Percentiles rank a stretch among this genome's conserved stretches.
Evolutionary conservation across 2,113 vertebrate species (phyloP).

Genomic region (Nipponia nippon): DNA sequence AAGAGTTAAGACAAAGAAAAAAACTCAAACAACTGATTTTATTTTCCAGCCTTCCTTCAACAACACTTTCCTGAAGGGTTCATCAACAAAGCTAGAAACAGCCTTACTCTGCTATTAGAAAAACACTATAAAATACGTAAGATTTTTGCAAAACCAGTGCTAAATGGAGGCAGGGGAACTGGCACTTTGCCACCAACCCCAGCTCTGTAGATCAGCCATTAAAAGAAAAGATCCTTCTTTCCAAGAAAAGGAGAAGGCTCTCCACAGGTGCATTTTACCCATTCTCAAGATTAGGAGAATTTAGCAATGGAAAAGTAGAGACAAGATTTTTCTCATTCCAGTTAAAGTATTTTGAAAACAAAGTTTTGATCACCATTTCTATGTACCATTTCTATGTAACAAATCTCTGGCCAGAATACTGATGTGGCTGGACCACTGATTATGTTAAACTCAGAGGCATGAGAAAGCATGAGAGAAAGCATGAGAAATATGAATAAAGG

Average conservation of each 20-base stretch:
- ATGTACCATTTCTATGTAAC: background rate
- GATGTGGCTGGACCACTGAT: background rate
- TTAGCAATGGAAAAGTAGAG: background rate
- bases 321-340: background rate
- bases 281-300: background rate
- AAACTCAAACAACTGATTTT: background rate
- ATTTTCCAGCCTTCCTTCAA: background rate
- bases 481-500: background rate
- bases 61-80: background rate
- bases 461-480: background rate
- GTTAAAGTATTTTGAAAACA: background rate
- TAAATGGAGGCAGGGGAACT: background rate
- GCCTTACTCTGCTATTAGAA: background rate
- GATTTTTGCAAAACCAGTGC: background rate
- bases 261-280: background rate
- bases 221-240: background rate
- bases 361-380: background rate
- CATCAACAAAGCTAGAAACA: background rate
- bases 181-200: background rate
- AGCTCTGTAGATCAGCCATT: background rate
- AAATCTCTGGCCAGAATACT: background rate
- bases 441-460: background rate
- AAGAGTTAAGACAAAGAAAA: background rate
- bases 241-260: background rate
- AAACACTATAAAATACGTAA: background rate